Conservation (phyloP, 2,113 vertebrate genomes). For the Myiagra hebetior region DNA sequence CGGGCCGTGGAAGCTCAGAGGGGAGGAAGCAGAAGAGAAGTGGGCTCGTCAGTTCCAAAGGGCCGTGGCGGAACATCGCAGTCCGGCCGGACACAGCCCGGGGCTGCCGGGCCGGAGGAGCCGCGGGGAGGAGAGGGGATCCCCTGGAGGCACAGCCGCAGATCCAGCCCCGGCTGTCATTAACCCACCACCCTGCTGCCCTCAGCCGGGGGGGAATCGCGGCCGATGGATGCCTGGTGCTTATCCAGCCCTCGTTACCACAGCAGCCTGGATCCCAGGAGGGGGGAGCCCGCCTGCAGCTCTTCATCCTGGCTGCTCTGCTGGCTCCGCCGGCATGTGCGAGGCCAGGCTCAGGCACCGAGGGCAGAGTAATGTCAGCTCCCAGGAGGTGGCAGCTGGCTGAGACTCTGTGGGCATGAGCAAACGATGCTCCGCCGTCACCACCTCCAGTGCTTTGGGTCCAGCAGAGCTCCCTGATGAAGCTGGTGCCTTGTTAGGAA, state of each 20-base stretch:
- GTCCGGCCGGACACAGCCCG: neutral
- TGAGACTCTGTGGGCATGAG: rapidly evolving
- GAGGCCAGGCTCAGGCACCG: neutral
- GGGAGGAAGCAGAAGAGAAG: neutral
- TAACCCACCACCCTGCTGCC: neutral
- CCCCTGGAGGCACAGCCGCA: rapidly evolving
- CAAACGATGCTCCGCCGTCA: rapidly evolving
- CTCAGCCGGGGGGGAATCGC: rapidly evolving
- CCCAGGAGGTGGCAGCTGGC: neutral
- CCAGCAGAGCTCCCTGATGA: neutral
- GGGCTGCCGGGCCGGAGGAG: neutral
- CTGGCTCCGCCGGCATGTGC: rapidly evolving
- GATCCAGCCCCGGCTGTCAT: neutral
- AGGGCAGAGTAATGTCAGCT: neutral
- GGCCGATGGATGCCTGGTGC: neutral
- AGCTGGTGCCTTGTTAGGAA: neutral
- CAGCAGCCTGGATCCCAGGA: neutral
- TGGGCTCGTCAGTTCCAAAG: neutral
- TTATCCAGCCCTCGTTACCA: neutral
- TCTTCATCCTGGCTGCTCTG: neutral
- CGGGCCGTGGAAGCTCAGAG: neutral
- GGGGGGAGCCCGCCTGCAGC: neutral
- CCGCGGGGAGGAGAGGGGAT: rapidly evolving
- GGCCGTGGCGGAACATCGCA: neutral
- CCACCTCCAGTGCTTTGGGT: neutral